Percentiles rank a stretch among this genome's conserved stretches.
Conservation (phyloP, 2,113 vertebrate genomes). For the Mystacornis crossleyi region DNA sequence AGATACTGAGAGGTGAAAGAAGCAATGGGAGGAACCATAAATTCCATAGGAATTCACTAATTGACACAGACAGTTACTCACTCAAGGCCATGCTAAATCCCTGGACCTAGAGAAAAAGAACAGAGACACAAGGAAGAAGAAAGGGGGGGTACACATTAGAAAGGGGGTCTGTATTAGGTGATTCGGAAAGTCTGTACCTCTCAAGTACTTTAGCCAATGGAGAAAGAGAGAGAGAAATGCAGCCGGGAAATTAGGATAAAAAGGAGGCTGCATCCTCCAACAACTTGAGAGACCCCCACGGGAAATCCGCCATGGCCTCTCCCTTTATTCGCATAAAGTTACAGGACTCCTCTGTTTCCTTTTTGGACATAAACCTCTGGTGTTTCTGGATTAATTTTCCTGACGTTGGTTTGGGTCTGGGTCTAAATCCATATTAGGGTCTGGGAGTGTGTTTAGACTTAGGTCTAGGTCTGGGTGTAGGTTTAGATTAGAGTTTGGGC, state of each 20-base stretch:
- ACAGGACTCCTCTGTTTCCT: not conserved
- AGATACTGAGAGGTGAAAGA: not conserved
- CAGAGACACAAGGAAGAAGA: not conserved
- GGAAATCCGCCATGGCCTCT: not conserved
- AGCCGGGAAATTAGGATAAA: not conserved
- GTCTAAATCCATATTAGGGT: fast-evolving
- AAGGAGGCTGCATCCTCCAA: not conserved
- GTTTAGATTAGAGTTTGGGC: fast-evolving
- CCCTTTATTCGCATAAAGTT: not conserved
- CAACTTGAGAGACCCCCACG: not conserved
- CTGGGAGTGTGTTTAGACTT: fast-evolving
- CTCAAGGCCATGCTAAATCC: not conserved
- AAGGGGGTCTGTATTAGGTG: not conserved
- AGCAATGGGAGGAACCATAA: not conserved
- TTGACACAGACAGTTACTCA: not conserved
- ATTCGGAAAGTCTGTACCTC: not conserved
- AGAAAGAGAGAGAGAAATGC: not conserved
- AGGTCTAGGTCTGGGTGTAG: fast-evolving
- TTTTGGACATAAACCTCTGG: not conserved
- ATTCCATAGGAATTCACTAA: not conserved
- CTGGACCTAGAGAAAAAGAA: not conserved
- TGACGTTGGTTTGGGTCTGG: not conserved
- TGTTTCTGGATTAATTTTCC: not conserved
- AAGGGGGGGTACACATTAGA: not conserved
- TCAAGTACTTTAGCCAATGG: not conserved